A percentile compares a stretch with the other conserved stretches of the same genome.
Evolutionary conservation across 2,113 vertebrate species (phyloP).

Genomic region (Oreochromis spilurus): DNA sequence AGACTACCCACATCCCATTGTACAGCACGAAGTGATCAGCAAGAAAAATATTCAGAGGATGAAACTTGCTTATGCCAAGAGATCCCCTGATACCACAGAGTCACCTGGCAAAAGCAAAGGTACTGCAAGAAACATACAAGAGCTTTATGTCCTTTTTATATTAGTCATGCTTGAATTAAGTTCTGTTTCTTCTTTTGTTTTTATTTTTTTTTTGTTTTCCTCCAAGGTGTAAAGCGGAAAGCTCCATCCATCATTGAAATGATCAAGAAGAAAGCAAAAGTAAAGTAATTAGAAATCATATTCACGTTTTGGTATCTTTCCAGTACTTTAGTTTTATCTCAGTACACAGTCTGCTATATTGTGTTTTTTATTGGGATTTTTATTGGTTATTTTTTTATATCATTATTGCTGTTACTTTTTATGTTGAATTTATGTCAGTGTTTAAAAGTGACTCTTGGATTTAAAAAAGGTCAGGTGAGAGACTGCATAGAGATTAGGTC

Average conservation of each 20-base stretch:
- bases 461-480: background rate
- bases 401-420: background rate
- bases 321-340: background rate
- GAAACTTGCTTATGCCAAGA: slow-evolving; percentile 68
- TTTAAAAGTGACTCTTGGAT: background rate
- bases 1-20: slow-evolving; percentile 70
- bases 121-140: background rate
- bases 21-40: slow-evolving; percentile 51
- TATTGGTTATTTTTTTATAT: background rate
- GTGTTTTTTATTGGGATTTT: background rate
- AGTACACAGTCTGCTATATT: background rate
- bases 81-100: background rate
- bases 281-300: background rate
- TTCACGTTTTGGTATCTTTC: background rate
- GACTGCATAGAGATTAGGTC: background rate
- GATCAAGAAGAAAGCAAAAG: slow-evolving; percentile 53
- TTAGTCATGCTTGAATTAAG: background rate
- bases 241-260: slow-evolving; percentile 34
- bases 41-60: slow-evolving; percentile 72
- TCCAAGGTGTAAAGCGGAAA: slow-evolving; percentile 64
- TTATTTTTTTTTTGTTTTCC: background rate
- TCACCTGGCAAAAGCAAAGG: slow-evolving; percentile 43
- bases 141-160: background rate
- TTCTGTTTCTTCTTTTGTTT: background rate
- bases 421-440: background rate